phyloP scores from a whole-genome alignment of 64 coral and sea anemone genomes.

The Porites australiensis region DNA sequence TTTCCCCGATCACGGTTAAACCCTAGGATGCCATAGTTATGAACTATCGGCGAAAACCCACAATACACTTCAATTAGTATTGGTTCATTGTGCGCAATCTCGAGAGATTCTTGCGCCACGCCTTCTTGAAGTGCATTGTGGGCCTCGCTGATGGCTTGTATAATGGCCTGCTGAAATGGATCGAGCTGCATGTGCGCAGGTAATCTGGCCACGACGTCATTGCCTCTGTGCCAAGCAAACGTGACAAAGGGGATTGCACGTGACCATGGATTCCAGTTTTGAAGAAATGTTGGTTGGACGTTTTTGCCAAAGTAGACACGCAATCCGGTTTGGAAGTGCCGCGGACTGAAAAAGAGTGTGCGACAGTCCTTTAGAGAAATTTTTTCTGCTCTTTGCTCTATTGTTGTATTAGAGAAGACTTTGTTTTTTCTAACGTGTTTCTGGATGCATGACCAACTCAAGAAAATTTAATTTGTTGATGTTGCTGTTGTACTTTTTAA shows the following conservation, averaged over 20 bases:
- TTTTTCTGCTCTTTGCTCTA: background rate
- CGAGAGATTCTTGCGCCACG: constrained; percentile 82
- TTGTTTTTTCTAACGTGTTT: no score
- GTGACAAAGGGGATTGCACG: constrained; percentile 91
- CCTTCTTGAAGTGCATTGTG: constrained; percentile 75
- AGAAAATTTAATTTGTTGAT: no score
- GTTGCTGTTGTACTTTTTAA: no score
- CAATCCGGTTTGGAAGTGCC: constrained; percentile 88
- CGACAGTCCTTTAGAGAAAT: background rate
- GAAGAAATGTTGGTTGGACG: constrained; percentile 53
- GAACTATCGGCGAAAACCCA: constrained; percentile 75
- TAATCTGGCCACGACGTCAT: constrained; percentile 52
- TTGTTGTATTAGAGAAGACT: no score
- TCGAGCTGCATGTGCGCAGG: constrained; percentile 77
- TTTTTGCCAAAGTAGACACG: constrained; percentile 89
- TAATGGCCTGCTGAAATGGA: constrained; percentile 63
- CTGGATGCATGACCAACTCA: no score
- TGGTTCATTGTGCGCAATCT: constrained; percentile 73
- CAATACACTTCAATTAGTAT: constrained; percentile 83
- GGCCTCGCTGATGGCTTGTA: constrained; percentile 59
- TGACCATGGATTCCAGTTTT: constrained; percentile 99
- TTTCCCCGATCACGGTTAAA: constrained; percentile 91
- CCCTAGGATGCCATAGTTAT: constrained; percentile 85
- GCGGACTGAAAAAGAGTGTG: constrained; percentile 79
- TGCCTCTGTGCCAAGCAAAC: constrained; percentile 81